phyloP scores from a whole-genome alignment of 2,888 invertebrate species.

The Drosophila borealis region DNA sequence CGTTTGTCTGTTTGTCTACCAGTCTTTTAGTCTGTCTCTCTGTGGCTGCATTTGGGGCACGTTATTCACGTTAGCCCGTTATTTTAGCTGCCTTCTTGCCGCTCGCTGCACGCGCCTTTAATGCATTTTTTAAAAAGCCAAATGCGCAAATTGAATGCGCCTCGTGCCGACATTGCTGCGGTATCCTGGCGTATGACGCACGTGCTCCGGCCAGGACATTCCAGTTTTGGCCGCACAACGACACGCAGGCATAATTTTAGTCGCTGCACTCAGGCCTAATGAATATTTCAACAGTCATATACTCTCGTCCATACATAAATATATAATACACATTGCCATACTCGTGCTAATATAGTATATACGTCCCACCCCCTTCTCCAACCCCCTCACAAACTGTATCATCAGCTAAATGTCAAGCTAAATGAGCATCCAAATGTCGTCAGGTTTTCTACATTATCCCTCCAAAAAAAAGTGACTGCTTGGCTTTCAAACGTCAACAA shows the following conservation, averaged over 20 bases:
- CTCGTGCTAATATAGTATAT: constrained; percentile 9
- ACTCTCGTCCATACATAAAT: constrained; percentile 49
- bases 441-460: constrained; percentile 8
- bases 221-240: constrained; percentile 40
- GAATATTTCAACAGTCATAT: constrained; percentile 68
- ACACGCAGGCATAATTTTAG: constrained; percentile 76
- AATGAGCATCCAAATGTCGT: constrained; percentile 36
- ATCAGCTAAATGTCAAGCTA: constrained; percentile 51
- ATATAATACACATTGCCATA: constrained; percentile 45
- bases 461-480: not conserved
- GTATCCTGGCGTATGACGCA: constrained; percentile 53
- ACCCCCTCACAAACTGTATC: constrained; percentile 19
- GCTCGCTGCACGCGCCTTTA: constrained; percentile 56
- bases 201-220: constrained; percentile 47
- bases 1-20: constrained; percentile 35
- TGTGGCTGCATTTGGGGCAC: constrained; percentile 70
- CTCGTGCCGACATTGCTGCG: constrained; percentile 56
- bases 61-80: constrained; percentile 74
- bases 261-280: constrained; percentile 76
- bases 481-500: not conserved
- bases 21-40: constrained; percentile 44
- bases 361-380: not conserved
- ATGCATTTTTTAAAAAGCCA: constrained; percentile 80
- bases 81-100: constrained; percentile 47
- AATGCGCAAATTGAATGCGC: constrained; percentile 79